A percentile compares a stretch with the other conserved stretches of the same genome.
Conservation (phyloP, 2,888 invertebrate species). For the Polyommatus iphigenia region DNA sequence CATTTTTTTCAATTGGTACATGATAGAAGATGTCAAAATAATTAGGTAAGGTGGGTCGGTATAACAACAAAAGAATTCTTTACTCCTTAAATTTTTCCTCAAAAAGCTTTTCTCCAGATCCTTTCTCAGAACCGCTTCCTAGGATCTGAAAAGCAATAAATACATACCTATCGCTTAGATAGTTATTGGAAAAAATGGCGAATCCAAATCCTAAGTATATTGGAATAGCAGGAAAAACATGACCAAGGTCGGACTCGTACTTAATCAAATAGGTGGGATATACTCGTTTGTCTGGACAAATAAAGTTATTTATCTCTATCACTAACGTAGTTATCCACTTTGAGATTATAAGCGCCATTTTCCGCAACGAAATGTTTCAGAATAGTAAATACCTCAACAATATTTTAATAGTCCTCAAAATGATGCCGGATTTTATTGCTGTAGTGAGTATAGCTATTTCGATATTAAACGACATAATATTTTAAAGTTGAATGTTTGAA, state of each 20-base stretch:
- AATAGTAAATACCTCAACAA: not conserved
- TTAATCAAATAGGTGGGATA: constrained; percentile 3
- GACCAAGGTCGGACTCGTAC: not conserved
- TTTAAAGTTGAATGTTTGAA: too few species aligned
- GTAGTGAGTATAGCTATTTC: not conserved
- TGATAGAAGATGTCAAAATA: not conserved
- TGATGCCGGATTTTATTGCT: not conserved
- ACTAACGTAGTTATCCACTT: not conserved
- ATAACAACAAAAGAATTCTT: not conserved
- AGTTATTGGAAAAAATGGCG: not conserved
- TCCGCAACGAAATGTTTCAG: not conserved
- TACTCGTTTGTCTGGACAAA: not conserved
- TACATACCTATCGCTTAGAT: not conserved
- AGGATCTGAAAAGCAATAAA: not conserved
- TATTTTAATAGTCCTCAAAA: not conserved
- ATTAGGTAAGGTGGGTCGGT: not conserved
- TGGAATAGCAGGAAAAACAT: not conserved
- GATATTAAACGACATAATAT: not conserved
- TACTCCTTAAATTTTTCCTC: not conserved
- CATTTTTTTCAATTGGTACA: not conserved
- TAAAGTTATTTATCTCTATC: not conserved
- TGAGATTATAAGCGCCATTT: not conserved
- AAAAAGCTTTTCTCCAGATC: not conserved
- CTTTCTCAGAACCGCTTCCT: not conserved
- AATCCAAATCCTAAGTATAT: constrained; percentile 6